Percentiles rank a stretch among this genome's conserved stretches.
Evolutionary conservation across 2,113 vertebrate species (phyloP).

Genomic region (Elachura formosa): DNA sequence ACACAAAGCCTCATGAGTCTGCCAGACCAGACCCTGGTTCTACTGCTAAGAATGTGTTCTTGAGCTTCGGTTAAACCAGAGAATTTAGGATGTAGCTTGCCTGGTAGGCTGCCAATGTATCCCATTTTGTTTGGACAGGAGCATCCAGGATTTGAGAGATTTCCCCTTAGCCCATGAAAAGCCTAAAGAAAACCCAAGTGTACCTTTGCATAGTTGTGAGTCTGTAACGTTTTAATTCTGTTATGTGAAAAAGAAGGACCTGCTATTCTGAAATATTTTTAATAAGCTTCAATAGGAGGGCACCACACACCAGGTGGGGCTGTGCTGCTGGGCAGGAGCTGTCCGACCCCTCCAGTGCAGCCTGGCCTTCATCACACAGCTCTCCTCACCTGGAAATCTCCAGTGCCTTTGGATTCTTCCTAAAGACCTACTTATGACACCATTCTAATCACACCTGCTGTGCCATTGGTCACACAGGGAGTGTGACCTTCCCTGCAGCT

Average conservation of each 20-base stretch:
- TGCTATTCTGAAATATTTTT: neutral
- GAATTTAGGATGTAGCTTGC: neutral
- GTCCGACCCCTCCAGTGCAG: neutral
- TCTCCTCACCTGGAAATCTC: neutral
- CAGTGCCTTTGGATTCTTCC: neutral
- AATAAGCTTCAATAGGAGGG: neutral
- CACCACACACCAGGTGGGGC: neutral
- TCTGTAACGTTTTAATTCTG: neutral
- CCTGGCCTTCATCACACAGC: neutral
- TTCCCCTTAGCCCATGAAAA: neutral
- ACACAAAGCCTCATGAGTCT: neutral
- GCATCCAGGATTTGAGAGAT: neutral
- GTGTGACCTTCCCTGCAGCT: neutral
- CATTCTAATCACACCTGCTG: neutral
- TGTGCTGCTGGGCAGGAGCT: neutral
- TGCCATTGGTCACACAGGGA: neutral
- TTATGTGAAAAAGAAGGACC: neutral
- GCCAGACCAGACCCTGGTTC: neutral
- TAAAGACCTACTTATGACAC: neutral
- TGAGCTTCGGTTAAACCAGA: neutral
- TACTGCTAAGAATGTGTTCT: neutral
- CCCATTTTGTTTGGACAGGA: neutral
- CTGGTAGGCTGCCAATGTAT: rapidly evolving
- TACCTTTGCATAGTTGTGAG: neutral
- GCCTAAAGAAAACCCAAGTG: neutral